Conservation (phyloP, 2,113 vertebrate genomes). For the Tragelaphus strepsiceros region DNA sequence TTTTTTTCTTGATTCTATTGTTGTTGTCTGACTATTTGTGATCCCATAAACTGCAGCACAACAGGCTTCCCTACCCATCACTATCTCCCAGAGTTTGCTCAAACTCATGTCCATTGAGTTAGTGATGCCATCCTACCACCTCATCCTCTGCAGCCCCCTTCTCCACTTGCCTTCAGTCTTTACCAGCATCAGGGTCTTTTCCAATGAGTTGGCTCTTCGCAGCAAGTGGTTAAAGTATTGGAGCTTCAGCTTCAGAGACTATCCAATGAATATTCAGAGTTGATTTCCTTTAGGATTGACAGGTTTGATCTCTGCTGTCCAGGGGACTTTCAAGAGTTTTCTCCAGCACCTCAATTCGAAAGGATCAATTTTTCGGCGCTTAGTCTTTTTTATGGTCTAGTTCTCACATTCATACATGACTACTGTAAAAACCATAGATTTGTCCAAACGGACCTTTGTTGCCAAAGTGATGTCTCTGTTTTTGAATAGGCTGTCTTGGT, state of each 20-base stretch:
- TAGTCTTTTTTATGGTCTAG: not conserved
- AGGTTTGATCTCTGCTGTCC: not conserved
- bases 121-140: not conserved
- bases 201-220: not conserved
- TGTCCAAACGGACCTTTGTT: not conserved
- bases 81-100: not conserved
- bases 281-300: not conserved
- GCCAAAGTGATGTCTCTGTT: not conserved
- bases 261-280: not conserved
- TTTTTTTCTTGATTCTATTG: constrained; percentile 36
- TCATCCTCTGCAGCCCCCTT: not conserved
- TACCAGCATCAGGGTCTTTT: not conserved
- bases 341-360: not conserved
- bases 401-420: not conserved
- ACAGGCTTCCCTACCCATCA: not conserved
- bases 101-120: not conserved
- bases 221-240: not conserved
- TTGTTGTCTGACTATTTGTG: not conserved
- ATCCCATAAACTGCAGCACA: not conserved
- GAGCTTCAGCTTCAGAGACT: not conserved
- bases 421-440: not conserved
- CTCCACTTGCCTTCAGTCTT: not conserved
- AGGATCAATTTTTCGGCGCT: fast-evolving
- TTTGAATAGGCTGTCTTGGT: not conserved
- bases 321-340: not conserved